These are phyloP conservation scores for Centroberyx gerrardi DNA, from an alignment of 2,797 vertebrate genomes.

Conservation along the genomic window DNA sequence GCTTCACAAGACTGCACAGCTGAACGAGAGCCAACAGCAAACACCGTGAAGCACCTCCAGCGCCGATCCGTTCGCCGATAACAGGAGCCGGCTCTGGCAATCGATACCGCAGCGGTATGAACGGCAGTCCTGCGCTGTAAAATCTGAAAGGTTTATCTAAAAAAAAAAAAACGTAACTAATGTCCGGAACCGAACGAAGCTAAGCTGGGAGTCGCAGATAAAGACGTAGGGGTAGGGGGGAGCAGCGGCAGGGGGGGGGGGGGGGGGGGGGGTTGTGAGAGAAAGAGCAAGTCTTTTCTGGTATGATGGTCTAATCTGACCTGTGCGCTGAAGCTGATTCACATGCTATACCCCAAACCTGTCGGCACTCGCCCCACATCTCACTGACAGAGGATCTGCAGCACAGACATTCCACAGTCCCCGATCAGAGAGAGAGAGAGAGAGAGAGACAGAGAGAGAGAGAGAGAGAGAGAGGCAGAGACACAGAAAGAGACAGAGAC, in stretches of 20 bases:
- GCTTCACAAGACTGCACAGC: slow-evolving; percentile 64
- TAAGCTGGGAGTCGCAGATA: neutral
- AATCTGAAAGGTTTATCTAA: neutral
- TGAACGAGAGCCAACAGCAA: slow-evolving; percentile 51
- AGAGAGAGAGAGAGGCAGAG: too few species aligned
- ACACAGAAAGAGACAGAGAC: slow-evolving; percentile 39
- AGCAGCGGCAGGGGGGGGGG: neutral
- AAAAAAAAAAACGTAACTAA: neutral
- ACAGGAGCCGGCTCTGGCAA: neutral
- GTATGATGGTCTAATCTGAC: slow-evolving; percentile 82
- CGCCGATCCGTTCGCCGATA: neutral
- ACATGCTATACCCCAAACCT: slow-evolving; percentile 83
- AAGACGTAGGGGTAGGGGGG: slow-evolving; percentile 21
- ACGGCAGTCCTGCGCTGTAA: too few species aligned
- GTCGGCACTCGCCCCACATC: slow-evolving; percentile 84
- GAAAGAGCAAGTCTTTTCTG: slow-evolving; percentile 63
- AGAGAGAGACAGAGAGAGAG: slow-evolving; percentile 39
- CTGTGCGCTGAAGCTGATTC: slow-evolving; percentile 74
- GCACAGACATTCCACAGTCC: slow-evolving; percentile 79
- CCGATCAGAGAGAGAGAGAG: slow-evolving; percentile 42
- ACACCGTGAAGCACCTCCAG: slow-evolving; percentile 25
- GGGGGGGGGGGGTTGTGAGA: slow-evolving; percentile 32
- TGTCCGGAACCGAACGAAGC: slow-evolving; percentile 5
- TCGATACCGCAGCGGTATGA: neutral
- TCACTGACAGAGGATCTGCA: slow-evolving; percentile 80